Percentiles rank a stretch among this genome's conserved stretches.
phyloP scores from a whole-genome alignment of 2,113 vertebrate species.

The Turnix velox region DNA sequence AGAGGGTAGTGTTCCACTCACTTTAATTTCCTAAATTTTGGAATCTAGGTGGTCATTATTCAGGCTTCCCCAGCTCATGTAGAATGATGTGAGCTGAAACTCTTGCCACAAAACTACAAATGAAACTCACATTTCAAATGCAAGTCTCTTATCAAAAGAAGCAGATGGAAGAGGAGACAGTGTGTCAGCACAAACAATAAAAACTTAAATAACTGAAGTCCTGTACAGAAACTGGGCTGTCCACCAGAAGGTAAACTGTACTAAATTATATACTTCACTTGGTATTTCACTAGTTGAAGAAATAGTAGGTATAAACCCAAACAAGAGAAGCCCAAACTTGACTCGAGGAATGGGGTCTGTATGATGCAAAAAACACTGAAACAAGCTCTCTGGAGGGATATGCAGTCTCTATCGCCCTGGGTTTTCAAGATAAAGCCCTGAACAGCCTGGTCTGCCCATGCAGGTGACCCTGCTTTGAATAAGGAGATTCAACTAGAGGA shows the following conservation, averaged over 20 bases:
- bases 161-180: neutral
- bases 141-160: neutral
- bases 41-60: neutral
- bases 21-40: neutral
- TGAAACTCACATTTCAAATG: neutral
- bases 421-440: neutral
- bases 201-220: neutral
- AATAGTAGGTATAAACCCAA: neutral
- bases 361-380: neutral
- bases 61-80: neutral
- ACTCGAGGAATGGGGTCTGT: neutral
- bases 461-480: neutral
- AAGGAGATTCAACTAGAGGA: no score
- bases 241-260: neutral
- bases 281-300: neutral
- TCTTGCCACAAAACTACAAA: neutral
- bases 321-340: neutral
- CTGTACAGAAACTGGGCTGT: neutral
- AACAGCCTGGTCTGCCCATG: neutral
- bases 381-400: neutral
- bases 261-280: neutral
- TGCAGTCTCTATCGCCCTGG: neutral
- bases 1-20: neutral
- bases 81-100: neutral
- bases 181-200: neutral